Conservation (phyloP, 1,140 invertebrate genomes). For the Trinorchestia longiramus region DNA sequence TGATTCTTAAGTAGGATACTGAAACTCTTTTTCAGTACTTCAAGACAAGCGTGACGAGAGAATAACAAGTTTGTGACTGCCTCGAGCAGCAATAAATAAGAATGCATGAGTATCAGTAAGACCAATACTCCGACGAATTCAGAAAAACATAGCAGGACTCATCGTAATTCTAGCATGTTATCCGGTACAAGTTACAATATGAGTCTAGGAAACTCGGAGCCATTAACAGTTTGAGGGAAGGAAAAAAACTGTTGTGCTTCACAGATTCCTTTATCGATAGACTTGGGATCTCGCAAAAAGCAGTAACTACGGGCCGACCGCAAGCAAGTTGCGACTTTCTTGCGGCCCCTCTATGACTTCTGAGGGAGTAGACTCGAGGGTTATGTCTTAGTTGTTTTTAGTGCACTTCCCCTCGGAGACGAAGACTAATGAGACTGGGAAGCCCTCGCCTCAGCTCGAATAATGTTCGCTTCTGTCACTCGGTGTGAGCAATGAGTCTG, state of each 20-base stretch:
- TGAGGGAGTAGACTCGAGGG: slow-evolving; percentile 17
- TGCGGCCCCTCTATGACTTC: slow-evolving; percentile 37
- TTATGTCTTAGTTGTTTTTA: slow-evolving; percentile 51
- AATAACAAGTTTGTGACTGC: background rate
- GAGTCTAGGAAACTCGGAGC: background rate
- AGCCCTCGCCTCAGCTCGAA: slow-evolving; percentile 14
- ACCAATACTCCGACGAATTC: background rate
- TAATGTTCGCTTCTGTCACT: slow-evolving; percentile 41
- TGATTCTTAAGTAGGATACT: background rate
- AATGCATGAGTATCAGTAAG: background rate
- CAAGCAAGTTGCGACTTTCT: slow-evolving; percentile 30
- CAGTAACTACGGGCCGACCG: background rate
- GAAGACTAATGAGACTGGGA: slow-evolving; percentile 50
- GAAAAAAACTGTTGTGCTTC: background rate
- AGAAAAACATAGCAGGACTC: background rate
- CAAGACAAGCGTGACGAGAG: background rate
- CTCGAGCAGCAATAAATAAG: background rate
- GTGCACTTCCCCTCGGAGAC: slow-evolving; percentile 43
- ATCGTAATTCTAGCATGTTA: background rate
- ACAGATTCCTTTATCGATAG: slow-evolving; percentile 3
- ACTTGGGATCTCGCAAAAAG: background rate
- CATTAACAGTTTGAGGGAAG: background rate
- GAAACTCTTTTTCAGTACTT: background rate
- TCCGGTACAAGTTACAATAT: background rate
- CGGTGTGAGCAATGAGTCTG: slow-evolving; percentile 17